phyloP scores from a whole-genome alignment of 2,113 vertebrate species.

The Eolophus roseicapilla region DNA sequence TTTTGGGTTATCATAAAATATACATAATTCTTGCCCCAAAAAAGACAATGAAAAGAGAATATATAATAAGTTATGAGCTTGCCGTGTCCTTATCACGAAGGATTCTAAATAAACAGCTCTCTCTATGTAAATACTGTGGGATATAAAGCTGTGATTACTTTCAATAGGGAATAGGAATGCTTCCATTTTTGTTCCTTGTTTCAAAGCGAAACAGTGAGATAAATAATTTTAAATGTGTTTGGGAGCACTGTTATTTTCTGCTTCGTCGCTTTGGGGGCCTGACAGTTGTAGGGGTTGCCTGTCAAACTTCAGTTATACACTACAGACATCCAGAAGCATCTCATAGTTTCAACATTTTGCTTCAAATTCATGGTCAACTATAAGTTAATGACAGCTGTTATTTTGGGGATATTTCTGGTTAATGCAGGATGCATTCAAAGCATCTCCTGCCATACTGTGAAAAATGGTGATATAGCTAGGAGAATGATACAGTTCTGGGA shows the following conservation, averaged over 20 bases:
- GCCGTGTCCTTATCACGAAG: constrained; percentile 75
- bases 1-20: constrained; percentile 88
- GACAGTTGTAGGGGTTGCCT: neutral
- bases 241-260: constrained; percentile 51
- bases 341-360: constrained; percentile 11
- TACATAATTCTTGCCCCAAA: constrained; percentile 79
- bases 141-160: constrained; percentile 81
- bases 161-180: constrained; percentile 76
- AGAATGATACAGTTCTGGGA: neutral
- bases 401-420: neutral
- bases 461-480: neutral
- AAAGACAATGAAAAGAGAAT: constrained; percentile 82
- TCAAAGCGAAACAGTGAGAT: constrained; percentile 70
- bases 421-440: neutral
- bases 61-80: constrained; percentile 79
- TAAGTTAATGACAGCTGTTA: neutral
- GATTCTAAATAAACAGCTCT: constrained; percentile 82
- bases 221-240: constrained; percentile 59
- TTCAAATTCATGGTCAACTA: neutral
- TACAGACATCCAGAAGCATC: neutral
- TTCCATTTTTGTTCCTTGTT: constrained; percentile 67
- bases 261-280: neutral
- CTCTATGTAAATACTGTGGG: constrained; percentile 82
- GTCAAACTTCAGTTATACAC: neutral
- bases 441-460: neutral